Conservation (phyloP, 2,113 vertebrate genomes). For the Arenaria interpres region DNA sequence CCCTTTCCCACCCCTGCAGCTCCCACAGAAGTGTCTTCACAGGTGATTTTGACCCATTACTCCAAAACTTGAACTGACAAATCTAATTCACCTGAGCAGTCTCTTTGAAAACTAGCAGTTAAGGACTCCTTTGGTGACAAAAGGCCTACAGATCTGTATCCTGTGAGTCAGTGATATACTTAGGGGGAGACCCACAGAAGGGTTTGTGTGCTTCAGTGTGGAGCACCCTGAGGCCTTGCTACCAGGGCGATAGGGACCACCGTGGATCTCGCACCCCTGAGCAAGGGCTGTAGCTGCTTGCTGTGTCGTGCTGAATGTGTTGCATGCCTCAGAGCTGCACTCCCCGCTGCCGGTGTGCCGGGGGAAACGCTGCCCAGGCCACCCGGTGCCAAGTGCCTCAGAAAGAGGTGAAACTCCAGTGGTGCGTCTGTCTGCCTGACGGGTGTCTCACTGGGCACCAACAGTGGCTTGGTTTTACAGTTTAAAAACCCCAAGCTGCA, state of each 20-base stretch:
- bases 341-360: fast-evolving
- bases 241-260: neutral
- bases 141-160: neutral
- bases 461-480: neutral
- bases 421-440: neutral
- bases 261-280: fast-evolving
- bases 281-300: neutral
- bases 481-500: neutral
- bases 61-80: neutral
- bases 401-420: neutral
- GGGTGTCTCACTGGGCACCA: neutral
- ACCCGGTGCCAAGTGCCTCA: neutral
- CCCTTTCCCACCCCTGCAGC: neutral
- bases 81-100: neutral
- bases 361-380: neutral
- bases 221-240: neutral
- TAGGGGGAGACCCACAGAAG: neutral
- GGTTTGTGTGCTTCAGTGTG: neutral
- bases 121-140: constrained; percentile 1
- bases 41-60: neutral
- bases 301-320: fast-evolving
- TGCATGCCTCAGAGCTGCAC: fast-evolving
- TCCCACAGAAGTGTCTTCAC: neutral
- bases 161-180: neutral
- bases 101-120: constrained; percentile 3